Evolutionary conservation across 1,140 invertebrate species (phyloP).

Genomic region (Campoletis sonorensis): DNA sequence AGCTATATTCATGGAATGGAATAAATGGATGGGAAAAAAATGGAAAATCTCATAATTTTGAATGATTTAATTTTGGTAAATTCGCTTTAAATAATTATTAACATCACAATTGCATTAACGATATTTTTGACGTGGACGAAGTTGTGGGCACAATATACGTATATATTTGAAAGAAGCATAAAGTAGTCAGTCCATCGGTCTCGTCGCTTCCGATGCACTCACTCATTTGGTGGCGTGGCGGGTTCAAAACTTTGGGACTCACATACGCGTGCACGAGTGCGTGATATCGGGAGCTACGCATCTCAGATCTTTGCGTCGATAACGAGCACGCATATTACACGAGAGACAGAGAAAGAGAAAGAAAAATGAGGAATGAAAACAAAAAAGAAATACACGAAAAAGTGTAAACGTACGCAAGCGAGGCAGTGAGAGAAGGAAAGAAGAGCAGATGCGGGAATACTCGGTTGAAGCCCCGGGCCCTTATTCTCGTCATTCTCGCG

Average conservation of each 20-base stretch:
- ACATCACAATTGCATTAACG: no score
- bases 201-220: constrained; percentile 53
- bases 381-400: constrained; percentile 35
- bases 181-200: neutral
- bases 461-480: constrained; percentile 48
- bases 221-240: constrained; percentile 52
- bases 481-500: constrained; percentile 31
- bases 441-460: constrained; percentile 48
- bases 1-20: no score
- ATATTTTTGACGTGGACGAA: no score
- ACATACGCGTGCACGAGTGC: constrained; percentile 69
- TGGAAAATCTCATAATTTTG: no score
- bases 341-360: constrained; percentile 16
- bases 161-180: neutral
- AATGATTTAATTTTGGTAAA: no score
- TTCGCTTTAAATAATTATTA: no score
- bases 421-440: constrained; percentile 23
- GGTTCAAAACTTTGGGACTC: constrained; percentile 50
- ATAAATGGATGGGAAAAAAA: no score
- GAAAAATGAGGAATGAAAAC: constrained; percentile 23
- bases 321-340: constrained; percentile 72
- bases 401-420: constrained; percentile 39
- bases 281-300: constrained; percentile 72
- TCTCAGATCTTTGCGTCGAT: constrained; percentile 71
- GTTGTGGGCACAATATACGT: no score